These are phyloP conservation scores for Epinotia ramella DNA, from an alignment of 2,888 invertebrate genomes.

Conservation along the genomic window DNA sequence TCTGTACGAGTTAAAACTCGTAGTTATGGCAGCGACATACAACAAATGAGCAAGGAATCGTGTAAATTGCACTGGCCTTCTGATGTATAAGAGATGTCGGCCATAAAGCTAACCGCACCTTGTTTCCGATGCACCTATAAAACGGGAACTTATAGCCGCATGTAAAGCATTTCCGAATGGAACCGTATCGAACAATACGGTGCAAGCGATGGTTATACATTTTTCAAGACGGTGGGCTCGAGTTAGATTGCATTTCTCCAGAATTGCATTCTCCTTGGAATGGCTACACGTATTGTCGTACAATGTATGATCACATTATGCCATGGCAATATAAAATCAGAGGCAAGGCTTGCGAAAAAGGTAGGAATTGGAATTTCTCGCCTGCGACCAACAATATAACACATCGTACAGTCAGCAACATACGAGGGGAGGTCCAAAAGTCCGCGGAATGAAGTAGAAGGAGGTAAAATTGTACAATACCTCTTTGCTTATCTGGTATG, in stretches of 20 bases:
- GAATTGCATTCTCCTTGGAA: constrained; percentile 59
- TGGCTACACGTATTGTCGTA: constrained; percentile 45
- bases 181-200: constrained; percentile 60
- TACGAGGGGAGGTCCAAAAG: too few species aligned
- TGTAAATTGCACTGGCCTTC: not conserved
- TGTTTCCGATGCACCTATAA: constrained; percentile 60
- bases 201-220: constrained; percentile 58
- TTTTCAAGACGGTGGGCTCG: constrained; percentile 63
- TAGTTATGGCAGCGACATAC: not conserved
- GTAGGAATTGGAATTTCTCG: constrained; percentile 5
- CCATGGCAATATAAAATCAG: constrained; percentile 30
- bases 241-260: constrained; percentile 59
- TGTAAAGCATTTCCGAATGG: constrained; percentile 59
- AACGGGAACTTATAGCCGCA: constrained; percentile 61
- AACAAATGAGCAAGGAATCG: not conserved
- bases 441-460: too few species aligned
- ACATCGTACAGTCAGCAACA: not conserved
- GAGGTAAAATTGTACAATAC: too few species aligned
- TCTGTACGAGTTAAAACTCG: not conserved
- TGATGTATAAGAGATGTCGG: constrained; percentile 12
- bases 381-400: not conserved
- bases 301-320: constrained; percentile 40
- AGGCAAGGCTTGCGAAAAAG: constrained; percentile 8
- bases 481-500: too few species aligned
- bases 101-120: constrained; percentile 49